Conservation (phyloP, 2,113 vertebrate genomes). For the Chrysochloris asiatica region DNA sequence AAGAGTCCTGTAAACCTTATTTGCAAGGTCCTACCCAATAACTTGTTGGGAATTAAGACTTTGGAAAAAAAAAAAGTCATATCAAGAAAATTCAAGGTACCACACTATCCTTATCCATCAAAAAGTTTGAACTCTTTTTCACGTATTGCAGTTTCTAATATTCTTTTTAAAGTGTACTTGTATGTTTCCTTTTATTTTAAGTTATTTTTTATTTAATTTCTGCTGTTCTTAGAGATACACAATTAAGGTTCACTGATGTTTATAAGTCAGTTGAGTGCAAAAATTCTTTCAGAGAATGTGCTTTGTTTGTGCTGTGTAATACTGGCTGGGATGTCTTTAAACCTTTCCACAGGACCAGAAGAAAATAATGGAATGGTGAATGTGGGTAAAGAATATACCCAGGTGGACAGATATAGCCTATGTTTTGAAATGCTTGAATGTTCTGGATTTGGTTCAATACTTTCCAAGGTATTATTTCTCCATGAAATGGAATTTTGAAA, state of each 20-base stretch:
- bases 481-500: constrained; percentile 33
- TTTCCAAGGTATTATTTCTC: not conserved
- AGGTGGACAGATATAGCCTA: not conserved
- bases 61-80: too few species aligned
- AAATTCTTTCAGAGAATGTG: not conserved
- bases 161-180: not conserved
- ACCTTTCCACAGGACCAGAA: not conserved
- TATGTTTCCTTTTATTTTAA: not conserved
- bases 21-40: too few species aligned
- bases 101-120: too few species aligned
- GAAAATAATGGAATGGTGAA: not conserved
- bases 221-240: not conserved
- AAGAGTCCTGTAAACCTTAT: too few species aligned
- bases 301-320: not conserved
- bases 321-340: not conserved
- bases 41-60: too few species aligned
- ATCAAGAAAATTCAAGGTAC: too few species aligned
- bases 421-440: constrained; percentile 1
- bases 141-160: not conserved
- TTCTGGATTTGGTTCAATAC: not conserved
- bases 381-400: not conserved
- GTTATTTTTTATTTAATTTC: not conserved
- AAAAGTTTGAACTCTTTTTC: too few species aligned
- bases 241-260: not conserved
- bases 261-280: not conserved